phyloP scores from a whole-genome alignment of 2,888 invertebrate species.

The Ophion costatus region DNA sequence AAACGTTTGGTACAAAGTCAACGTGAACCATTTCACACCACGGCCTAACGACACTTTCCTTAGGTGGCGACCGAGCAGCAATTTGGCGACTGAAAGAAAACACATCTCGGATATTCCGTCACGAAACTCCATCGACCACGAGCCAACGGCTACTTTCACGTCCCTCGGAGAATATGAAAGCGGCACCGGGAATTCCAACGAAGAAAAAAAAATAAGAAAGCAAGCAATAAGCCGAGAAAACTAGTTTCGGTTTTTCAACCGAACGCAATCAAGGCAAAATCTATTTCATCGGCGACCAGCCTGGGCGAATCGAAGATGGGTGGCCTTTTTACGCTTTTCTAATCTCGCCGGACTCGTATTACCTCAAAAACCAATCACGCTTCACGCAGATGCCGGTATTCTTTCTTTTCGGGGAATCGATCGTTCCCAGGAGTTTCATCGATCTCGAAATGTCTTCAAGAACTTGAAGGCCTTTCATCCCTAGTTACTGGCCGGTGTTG shows the following conservation, averaged over 20 bases:
- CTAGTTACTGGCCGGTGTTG: neutral
- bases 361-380: conserved; percentile 20
- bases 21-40: neutral
- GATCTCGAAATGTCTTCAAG: conserved; percentile 9
- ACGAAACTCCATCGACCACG: neutral
- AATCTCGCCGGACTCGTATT: conserved; percentile 13
- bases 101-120: neutral
- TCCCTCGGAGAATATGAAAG: neutral
- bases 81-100: neutral
- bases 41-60: neutral
- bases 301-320: neutral
- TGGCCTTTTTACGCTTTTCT: neutral
- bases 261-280: conserved; percentile 34
- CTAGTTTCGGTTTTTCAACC: conserved; percentile 22
- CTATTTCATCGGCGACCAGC: conserved; percentile 13
- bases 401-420: neutral
- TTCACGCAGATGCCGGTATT: neutral
- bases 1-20: neutral
- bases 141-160: neutral
- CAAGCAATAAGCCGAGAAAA: conserved; percentile 24
- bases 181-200: neutral
- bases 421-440: conserved; percentile 9
- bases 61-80: neutral
- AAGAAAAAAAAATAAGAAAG: neutral
- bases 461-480: conserved; percentile 5